Evolutionary conservation across 2,888 invertebrate species (phyloP).

Genomic region (Tinea pellionella): DNA sequence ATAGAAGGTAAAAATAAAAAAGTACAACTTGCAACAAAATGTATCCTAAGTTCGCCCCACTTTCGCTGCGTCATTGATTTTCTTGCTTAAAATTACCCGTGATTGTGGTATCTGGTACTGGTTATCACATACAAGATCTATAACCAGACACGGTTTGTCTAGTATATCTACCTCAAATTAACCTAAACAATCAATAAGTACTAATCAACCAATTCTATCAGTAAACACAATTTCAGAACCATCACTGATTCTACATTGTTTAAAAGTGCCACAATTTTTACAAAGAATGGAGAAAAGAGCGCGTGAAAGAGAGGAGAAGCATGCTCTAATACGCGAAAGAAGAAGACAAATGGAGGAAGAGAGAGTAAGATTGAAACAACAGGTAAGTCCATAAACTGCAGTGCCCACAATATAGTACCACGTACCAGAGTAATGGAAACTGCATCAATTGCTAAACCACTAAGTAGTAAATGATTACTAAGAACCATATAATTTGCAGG

Average conservation of each 20-base stretch:
- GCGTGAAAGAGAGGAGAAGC: slow-evolving; percentile 70
- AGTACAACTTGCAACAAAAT: neutral
- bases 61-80: no score
- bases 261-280: slow-evolving; percentile 75
- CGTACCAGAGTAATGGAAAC: no score
- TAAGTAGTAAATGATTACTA: no score
- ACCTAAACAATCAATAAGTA: no score
- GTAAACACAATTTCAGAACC: slow-evolving; percentile 31
- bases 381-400: slow-evolving; percentile 35
- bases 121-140: no score
- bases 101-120: no score
- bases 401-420: no score
- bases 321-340: slow-evolving; percentile 57
- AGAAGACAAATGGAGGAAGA: slow-evolving; percentile 62
- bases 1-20: slow-evolving; percentile 42
- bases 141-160: no score
- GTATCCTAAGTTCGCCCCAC: neutral
- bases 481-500: slow-evolving; percentile 31
- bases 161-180: no score
- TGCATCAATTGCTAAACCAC: no score
- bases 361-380: slow-evolving; percentile 51
- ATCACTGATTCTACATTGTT: slow-evolving; percentile 50
- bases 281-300: slow-evolving; percentile 80
- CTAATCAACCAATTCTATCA: neutral
- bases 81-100: no score